phyloP scores from a whole-genome alignment of 35 echinoderm and acorn worm genomes.

The Patiria miniata region DNA sequence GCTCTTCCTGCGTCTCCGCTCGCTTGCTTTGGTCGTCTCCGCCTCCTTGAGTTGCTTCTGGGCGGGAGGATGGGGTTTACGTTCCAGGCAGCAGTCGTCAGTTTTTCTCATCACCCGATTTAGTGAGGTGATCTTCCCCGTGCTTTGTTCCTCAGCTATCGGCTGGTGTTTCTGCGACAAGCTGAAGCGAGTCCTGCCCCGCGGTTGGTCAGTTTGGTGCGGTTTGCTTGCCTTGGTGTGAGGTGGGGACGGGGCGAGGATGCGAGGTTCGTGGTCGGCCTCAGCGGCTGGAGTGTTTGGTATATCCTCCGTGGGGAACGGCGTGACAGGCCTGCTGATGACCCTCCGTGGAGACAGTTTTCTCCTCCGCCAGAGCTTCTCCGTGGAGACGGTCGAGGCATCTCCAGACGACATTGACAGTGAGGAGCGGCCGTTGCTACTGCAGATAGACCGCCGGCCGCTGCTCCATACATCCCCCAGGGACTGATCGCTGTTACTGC shows the following conservation, averaged over 20 bases:
- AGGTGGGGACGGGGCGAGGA: too few relatives aligned
- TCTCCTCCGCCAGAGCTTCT: not conserved
- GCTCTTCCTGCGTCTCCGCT: not conserved
- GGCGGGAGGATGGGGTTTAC: not conserved
- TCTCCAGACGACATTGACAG: constrained; percentile 14
- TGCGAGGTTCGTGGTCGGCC: too few relatives aligned
- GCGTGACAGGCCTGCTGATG: not conserved
- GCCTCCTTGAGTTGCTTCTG: not conserved
- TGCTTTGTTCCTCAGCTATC: not conserved
- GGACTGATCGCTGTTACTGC: constrained; percentile 9
- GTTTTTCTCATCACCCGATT: not conserved
- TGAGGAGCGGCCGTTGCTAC: constrained; percentile 18
- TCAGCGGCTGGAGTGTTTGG: not conserved
- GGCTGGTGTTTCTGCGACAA: not conserved
- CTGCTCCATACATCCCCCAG: not conserved
- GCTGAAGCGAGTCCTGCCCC: too few relatives aligned
- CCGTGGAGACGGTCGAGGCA: constrained; percentile 12
- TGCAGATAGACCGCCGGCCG: constrained; percentile 12
- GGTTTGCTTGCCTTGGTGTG: too few relatives aligned
- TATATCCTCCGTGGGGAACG: not conserved
- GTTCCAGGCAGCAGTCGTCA: not conserved
- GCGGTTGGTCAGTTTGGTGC: too few relatives aligned
- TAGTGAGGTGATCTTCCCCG: not conserved
- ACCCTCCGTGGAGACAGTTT: not conserved
- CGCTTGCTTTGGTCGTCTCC: not conserved